These are phyloP conservation scores for Seriola quinqueradiata DNA, from an alignment of 2,113 vertebrate species.

Conservation along the genomic window DNA sequence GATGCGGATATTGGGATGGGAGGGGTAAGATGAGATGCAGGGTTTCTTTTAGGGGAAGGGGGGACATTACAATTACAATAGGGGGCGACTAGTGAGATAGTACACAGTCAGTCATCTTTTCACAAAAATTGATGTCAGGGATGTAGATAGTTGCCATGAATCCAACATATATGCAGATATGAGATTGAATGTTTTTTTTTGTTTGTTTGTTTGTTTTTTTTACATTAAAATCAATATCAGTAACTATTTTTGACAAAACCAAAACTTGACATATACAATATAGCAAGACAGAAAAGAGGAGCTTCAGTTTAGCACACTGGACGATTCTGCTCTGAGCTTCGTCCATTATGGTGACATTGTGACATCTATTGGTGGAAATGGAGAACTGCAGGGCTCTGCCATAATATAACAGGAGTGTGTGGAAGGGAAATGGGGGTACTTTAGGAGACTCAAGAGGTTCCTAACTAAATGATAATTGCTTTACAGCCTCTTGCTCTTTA, in stretches of 20 bases:
- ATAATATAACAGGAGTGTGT: background rate
- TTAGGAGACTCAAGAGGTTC: background rate
- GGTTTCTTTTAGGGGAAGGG: background rate
- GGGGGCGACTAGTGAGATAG: slow-evolving; percentile 16
- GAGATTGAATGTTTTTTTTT: background rate
- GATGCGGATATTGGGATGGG: slow-evolving; percentile 72
- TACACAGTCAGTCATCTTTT: slow-evolving; percentile 24
- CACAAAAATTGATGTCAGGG: slow-evolving; percentile 5
- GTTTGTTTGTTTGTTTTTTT: background rate
- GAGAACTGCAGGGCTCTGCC: slow-evolving; percentile 19
- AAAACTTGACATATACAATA: background rate
- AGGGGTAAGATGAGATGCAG: slow-evolving; percentile 9
- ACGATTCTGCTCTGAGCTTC: background rate
- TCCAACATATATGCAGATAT: background rate
- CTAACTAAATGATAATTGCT: background rate
- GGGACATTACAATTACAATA: slow-evolving; percentile 56
- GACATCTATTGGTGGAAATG: slow-evolving; percentile 68
- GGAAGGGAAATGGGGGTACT: background rate
- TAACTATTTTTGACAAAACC: background rate
- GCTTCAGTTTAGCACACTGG: background rate
- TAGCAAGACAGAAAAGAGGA: background rate
- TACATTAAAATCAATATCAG: no score
- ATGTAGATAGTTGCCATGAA: slow-evolving; percentile 45
- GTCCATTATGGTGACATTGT: slow-evolving; percentile 13
- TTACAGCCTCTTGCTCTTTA: background rate